Base-by-base conservation (phyloP, 2,888 invertebrate species). In the Microctonus brassicae region DNA sequence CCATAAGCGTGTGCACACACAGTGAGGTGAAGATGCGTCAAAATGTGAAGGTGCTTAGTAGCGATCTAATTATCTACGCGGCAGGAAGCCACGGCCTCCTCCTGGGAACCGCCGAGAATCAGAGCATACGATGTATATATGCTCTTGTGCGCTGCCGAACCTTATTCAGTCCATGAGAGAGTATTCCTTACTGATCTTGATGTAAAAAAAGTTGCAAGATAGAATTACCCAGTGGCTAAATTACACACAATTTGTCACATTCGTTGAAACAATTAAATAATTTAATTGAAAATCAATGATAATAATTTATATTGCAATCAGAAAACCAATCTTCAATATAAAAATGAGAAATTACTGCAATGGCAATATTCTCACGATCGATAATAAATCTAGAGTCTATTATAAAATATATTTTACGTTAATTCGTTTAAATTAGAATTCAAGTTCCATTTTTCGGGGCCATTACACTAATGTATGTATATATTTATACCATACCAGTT, bases 1-100 rank as follows among this genome's bases (percentile, higher is more conserved):
- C 73, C 65, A 72, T 71, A 53, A n/a, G 69, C 33, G 55, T 67
- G 58, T 34, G 68, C 52, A 57, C 64, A 69, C 55, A 61, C 63
- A 65, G 70, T 63, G 76, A 75, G 71, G 77, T 74, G 78, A 74
- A 73, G 76, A 73, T 71, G 84, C 82, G 83, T 84, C 81, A 83
- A 82, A 70, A 73, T 79, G 80, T 75, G 77, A 77, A 79, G 82
- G 82, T 84, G 84, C 80, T 84, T 86, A 85, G 87, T 87, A 87
- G 86, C 87, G 87, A 86, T 86, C 87, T 87, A 87, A 87, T 87
- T 87, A 87, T 87, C 86, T 82, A 85, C 87, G 83, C 87, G 83
- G 83, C 84, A 83, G 87, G 87, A 83, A 80, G 83, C 80, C 85
- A 81, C 79, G 85, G 82, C 83, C 82, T 81, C 84, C 85, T 82